phyloP scores from a whole-genome alignment of 2,113 vertebrate species.

The Gymnocephalus cernua region DNA sequence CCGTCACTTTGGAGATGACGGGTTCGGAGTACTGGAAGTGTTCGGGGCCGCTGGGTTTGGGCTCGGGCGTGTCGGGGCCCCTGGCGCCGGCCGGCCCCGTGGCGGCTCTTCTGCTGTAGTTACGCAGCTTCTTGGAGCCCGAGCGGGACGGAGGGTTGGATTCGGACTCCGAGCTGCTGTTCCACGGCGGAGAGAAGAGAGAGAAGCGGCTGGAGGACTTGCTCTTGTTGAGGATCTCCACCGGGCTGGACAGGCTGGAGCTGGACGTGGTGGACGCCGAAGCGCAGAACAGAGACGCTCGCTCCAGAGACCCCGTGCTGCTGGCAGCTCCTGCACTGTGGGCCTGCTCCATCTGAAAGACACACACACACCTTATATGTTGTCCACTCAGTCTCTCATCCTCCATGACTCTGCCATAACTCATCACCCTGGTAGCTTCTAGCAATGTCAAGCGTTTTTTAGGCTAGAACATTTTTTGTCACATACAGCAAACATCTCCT shows the following conservation, averaged over 20 bases:
- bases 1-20: conserved; percentile 82
- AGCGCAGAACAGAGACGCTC: conserved; percentile 83
- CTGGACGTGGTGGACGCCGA: conserved; percentile 64
- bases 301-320: conserved; percentile 81
- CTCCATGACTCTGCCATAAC: too few relatives aligned
- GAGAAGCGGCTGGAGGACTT: conserved; percentile 84
- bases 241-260: conserved; percentile 77
- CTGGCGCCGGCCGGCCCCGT: conserved; percentile 64
- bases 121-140: conserved; percentile 82
- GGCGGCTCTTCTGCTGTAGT: conserved; percentile 76
- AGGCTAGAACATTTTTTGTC: too few relatives aligned
- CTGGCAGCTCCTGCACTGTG: conserved; percentile 82
- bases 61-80: conserved; percentile 50
- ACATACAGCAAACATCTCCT: too few relatives aligned
- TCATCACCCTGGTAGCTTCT: too few relatives aligned
- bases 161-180: conserved; percentile 84
- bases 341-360: conserved; percentile 85
- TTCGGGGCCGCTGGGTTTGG: conserved; percentile 55
- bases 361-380: conserved; percentile 1
- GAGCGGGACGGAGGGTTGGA: conserved; percentile 81
- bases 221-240: conserved; percentile 77
- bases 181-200: conserved; percentile 79
- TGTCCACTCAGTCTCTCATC: too few relatives aligned
- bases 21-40: conserved; percentile 84
- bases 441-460: too few relatives aligned